Base-by-base conservation (phyloP, 2,888 invertebrate species). In the Xestia sexstrigata region DNA sequence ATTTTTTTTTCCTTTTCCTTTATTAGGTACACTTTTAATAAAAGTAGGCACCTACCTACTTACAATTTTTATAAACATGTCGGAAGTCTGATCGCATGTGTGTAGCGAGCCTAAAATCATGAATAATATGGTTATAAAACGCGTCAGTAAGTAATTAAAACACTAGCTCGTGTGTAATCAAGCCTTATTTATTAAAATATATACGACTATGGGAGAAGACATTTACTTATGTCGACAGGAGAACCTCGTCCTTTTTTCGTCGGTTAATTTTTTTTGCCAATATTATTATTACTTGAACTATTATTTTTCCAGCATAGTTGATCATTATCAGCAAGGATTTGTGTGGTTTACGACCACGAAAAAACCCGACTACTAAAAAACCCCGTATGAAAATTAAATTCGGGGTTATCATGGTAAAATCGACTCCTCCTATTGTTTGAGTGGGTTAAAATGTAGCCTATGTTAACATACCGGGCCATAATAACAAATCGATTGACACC, bases 111-210 rank as follows among this genome's bases (percentile, higher is more conserved):
- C 39, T 86, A 42, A 78, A 62, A 76, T 63, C 47, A 45, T 26
- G 77, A 79, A n/a, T n/a, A 72, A 81, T 78, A 81, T 72, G 52
- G 52, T 74, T 77, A 73, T 85, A 74, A 75, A 79, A 81, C 76
- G 63, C 75, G 77, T 81, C 81, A 75, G 88, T 86, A 83, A 87
- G 81, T 87, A 86, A 87, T 87, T 85, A 86, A 87, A 87, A 79
- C 79, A 85, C 69, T 76, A 74, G 47, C 30, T 39, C 52, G 6
- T 42, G 70, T 76, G 74, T 81, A 76, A 78, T 82, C 82, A 52
- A 35, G 35, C 23, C 60, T 62, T 78, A 78, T 74, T 65, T 83
- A 83, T 71, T 86, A 45, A 73, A 83, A 86, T 74, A 82, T 74
- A 70, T 79, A 79, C n/a, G 3, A 26, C 30, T 35, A 62, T 62